Evolutionary conservation across 2,888 invertebrate genomes (phyloP), one percentile per base, ranked within the genome.

Genomic region (Callimorpha dominula): DNA sequence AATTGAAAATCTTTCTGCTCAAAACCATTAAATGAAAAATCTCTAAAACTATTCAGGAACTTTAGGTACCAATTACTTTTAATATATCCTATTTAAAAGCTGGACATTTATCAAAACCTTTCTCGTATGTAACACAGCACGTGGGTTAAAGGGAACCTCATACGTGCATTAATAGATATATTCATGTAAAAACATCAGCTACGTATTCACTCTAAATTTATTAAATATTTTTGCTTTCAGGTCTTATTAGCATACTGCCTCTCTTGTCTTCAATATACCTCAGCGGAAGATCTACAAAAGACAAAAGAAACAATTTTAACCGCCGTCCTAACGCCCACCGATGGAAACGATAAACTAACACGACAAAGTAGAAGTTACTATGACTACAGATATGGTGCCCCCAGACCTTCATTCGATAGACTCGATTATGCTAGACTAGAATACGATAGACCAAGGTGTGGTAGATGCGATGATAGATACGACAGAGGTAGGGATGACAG

Each of bases 351-450:
- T 8, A 90, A 88, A 57, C 78, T 90, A n/a, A 90, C 86, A 14
- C 86, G 95, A 0, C 92, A 92, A 76, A 90, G 91, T 49, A 89
- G 94, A 49, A 94, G 95, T 73, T 95, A 94, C 81, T 94, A 95
- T 71, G 91, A 92, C 80, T 92, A 91, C 43, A 87, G 93, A 74
- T 94, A 93, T 79, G 91, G 91, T 52, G 75, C 76, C n/a, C 84
- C 84, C 0, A 86, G 92, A 64, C 93, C 93, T 0, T 31, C 80
- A 0, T 91, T 91, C 76, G 93, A 92, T n/a, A 86, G 94, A 70
- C 73, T 88, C 74, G 84, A 81, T 20, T 87, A 87, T 69, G 87
- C 87, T 14, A 77, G 87, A 80, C 76, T 83, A 63, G 86, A 82
- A 42, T 84, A 89, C 78, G 93, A 93, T 31, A 87, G 91, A 75